Evolutionary conservation across 2,888 invertebrate species (phyloP).

Genomic region (Vanessa cardui): DNA sequence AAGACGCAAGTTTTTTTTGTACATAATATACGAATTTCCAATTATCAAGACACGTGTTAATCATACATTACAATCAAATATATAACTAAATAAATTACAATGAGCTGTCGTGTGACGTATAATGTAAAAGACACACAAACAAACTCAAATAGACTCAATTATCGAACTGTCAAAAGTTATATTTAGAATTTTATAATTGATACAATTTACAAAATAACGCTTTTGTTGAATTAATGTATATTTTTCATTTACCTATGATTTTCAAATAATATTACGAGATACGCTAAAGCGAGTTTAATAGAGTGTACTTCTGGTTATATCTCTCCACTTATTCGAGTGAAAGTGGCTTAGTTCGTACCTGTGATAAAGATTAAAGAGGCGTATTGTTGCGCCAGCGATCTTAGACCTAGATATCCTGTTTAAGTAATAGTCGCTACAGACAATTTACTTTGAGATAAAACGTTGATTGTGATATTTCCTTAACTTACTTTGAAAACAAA

Average conservation of each 20-base stretch:
- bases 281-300: slow-evolving; percentile 9
- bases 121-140: not conserved
- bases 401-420: slow-evolving; percentile 11
- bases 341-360: slow-evolving; percentile 36
- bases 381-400: slow-evolving; percentile 35
- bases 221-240: too few relatives aligned
- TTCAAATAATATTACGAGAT: too few relatives aligned
- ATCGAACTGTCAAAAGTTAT: too few relatives aligned
- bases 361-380: slow-evolving; percentile 34
- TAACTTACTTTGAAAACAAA: not conserved
- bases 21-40: not conserved
- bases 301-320: slow-evolving; percentile 12
- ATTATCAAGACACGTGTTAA: not conserved
- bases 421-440: slow-evolving; percentile 2
- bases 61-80: not conserved
- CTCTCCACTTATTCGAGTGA: slow-evolving; percentile 33
- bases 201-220: too few relatives aligned
- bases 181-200: too few relatives aligned
- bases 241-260: too few relatives aligned
- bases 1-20: too few relatives aligned
- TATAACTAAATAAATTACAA: not conserved
- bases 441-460: not conserved
- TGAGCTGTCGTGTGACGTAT: not conserved
- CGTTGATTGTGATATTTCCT: not conserved
- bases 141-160: not conserved